These are phyloP conservation scores for Nipponia nippon DNA, from an alignment of 2,113 vertebrate species.

Conservation along the genomic window DNA sequence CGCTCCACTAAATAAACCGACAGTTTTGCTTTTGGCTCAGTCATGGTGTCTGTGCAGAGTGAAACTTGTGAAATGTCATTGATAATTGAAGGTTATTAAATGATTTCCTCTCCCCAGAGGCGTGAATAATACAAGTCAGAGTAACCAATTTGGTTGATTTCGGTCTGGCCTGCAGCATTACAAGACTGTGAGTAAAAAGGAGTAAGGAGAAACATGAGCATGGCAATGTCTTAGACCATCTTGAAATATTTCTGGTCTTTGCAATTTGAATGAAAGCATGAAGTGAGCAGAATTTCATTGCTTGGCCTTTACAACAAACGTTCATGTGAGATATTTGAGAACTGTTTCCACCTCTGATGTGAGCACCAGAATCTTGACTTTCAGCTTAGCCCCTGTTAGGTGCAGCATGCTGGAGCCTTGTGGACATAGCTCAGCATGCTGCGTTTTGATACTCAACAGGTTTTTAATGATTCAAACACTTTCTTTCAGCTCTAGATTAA, in stretches of 20 bases:
- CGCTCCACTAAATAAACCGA: neutral
- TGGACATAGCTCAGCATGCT: accelerated
- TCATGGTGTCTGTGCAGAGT: neutral
- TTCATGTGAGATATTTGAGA: neutral
- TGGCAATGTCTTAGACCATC: neutral
- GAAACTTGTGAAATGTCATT: neutral
- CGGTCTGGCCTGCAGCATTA: neutral
- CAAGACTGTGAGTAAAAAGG: neutral
- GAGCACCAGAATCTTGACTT: neutral
- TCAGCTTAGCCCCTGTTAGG: neutral
- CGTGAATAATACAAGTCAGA: neutral
- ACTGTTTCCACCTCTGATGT: neutral
- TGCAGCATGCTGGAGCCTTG: neutral
- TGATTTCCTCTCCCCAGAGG: neutral
- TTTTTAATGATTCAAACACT: neutral
- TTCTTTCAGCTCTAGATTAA: neutral
- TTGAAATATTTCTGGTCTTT: neutral
- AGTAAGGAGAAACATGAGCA: neutral
- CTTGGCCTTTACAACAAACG: neutral
- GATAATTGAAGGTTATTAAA: neutral
- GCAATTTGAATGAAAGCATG: neutral
- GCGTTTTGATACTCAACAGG: neutral
- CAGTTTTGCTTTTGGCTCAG: neutral
- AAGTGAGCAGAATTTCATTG: neutral
- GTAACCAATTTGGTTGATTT: neutral